Evolutionary conservation across 2,888 invertebrate genomes (phyloP), one percentile per base, ranked within the genome.

Genomic region (Creontiades dilutus): DNA sequence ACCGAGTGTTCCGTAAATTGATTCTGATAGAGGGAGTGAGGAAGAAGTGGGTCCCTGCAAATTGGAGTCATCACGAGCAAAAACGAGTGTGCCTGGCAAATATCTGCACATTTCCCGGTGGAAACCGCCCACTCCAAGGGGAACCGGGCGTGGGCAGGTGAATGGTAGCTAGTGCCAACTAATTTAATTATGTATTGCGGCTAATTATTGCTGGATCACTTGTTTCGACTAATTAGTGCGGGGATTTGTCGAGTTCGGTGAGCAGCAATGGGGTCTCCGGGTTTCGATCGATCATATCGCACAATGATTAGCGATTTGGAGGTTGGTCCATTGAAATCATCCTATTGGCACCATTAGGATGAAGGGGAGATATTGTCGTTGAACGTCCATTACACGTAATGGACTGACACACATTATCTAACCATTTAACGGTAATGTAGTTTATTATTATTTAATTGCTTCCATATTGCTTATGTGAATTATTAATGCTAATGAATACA

Each of bases 121-220:
- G 7, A 37, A 37, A 37, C 37, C 37, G 2, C 37, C 37, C 37
- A 4, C 37, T 37, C 37, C 37, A 37, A 37, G 37, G 37, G 37
- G 37, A 37, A 37, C 37, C 2, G n/a, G 13, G 48, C 48, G 13
- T 13, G 48, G 52, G 16, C 52, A 14, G 52, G 52, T 52, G 52
- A 61, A 2, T 61, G 16, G 61, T 19, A 19, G 19, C 19, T 9
- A 19, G 61, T 16, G n/a, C 61, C 9, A 19, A 16, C 16, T 19
- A 19, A 19, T 61, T 61, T 61, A 61, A 61, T 61, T 61, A 61
- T 61, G n/a, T 61, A 61, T 61, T 61, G 16, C 16, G 61, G 61
- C 9, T n/a, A 16, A 61, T 61, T n/a, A 61, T 14, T 61, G n/a
- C 61, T 19, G n/a, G 61, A n/a, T 61, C n/a, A 19, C 19, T 16